phyloP scores from a whole-genome alignment of 37 sponge, comb jelly and placozoan species.

The Eunapius fragilis region DNA sequence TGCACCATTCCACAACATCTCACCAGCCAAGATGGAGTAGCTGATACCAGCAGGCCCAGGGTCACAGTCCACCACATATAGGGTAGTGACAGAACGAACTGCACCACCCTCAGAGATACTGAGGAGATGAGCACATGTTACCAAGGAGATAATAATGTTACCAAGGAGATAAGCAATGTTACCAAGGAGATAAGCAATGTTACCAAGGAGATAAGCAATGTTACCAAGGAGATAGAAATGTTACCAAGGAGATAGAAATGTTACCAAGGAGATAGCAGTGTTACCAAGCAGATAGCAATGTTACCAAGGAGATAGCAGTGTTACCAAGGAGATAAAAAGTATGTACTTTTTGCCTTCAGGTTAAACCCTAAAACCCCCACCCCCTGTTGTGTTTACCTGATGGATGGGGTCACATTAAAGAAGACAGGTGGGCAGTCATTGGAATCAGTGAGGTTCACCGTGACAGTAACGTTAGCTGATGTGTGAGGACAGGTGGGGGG shows the following conservation, averaged over 20 bases:
- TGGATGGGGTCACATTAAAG: not conserved
- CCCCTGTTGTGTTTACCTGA: not conserved
- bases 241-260: not conserved
- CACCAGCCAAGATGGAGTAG: not conserved
- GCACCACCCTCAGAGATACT: not conserved
- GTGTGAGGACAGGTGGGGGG: too few species aligned
- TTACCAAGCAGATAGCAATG: too few species aligned
- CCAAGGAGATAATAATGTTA: not conserved
- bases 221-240: not conserved
- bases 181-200: not conserved
- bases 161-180: not conserved
- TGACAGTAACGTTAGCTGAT: not conserved
- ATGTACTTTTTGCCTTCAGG: too few species aligned
- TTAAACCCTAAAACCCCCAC: too few species aligned
- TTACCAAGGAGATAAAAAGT: too few species aligned
- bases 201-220: not conserved
- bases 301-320: too few species aligned
- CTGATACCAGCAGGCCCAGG: not conserved
- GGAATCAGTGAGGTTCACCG: slow-evolving; percentile 31
- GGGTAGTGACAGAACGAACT: not conserved
- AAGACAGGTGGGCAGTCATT: slow-evolving; percentile 58
- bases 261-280: too few species aligned
- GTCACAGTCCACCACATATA: not conserved
- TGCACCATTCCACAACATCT: not conserved
- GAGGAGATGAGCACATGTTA: not conserved